These are phyloP conservation scores for Sigmodon hispidus DNA, from an alignment of 2,113 vertebrate genomes.

Conservation along the genomic window DNA sequence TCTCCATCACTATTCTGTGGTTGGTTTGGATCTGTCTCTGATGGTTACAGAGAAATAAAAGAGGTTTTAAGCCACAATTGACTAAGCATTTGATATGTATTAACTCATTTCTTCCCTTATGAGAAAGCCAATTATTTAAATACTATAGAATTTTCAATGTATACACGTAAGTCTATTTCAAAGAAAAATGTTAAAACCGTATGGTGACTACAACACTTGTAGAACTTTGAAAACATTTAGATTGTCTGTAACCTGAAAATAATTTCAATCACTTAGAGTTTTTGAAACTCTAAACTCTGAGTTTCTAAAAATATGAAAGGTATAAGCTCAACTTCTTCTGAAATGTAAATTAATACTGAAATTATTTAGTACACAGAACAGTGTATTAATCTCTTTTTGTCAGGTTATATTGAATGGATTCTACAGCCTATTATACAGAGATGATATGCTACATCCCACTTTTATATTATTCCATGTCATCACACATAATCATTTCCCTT, in stretches of 20 bases:
- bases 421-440: conserved; percentile 70
- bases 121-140: conserved; percentile 45
- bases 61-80: conserved; percentile 32
- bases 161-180: conserved; percentile 43
- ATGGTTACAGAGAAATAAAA: conserved; percentile 43
- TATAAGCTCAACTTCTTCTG: conserved; percentile 47
- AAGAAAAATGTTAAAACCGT: conserved; percentile 49
- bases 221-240: conserved; percentile 37
- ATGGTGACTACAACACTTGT: neutral
- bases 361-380: conserved; percentile 26
- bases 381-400: conserved; percentile 28
- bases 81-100: neutral
- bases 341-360: conserved; percentile 63
- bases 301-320: conserved; percentile 44
- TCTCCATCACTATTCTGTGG: conserved; percentile 44
- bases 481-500: conserved; percentile 81
- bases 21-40: conserved; percentile 43
- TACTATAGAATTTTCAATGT: conserved; percentile 35
- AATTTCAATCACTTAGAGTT: conserved; percentile 52
- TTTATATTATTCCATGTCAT: conserved; percentile 76
- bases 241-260: conserved; percentile 18
- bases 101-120: conserved; percentile 44
- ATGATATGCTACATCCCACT: conserved; percentile 63
- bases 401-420: conserved; percentile 69
- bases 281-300: no score